Conservation (phyloP, 2,888 invertebrate genomes). For the Hydrotaea cyrtoneurina region DNA sequence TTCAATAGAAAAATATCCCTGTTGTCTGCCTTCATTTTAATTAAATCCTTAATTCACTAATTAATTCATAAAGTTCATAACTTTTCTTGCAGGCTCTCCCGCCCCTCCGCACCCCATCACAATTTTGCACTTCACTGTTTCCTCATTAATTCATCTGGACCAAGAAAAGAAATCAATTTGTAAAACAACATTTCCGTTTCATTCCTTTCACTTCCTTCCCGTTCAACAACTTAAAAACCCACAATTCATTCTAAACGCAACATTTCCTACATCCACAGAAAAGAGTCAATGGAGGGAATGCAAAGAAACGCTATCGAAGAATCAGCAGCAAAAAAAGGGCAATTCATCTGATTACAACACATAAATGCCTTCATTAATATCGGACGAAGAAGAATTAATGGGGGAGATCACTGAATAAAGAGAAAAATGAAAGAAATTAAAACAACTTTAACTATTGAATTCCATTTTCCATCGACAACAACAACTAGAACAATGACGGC, state of each 20-base stretch:
- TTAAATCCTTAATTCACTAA: slow-evolving; percentile 16
- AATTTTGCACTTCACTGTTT: not conserved
- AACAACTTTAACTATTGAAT: slow-evolving; percentile 13
- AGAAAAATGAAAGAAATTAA: slow-evolving; percentile 17
- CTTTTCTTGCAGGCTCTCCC: too few species aligned
- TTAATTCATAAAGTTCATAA: slow-evolving; percentile 30
- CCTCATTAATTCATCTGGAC: slow-evolving; percentile 13
- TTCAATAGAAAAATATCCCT: too few species aligned
- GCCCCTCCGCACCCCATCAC: not conserved
- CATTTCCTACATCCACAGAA: not conserved
- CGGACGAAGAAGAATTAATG: slow-evolving; percentile 4
- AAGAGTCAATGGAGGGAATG: not conserved
- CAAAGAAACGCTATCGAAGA: not conserved
- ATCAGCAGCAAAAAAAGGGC: slow-evolving; percentile 11
- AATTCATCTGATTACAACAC: slow-evolving; percentile 35
- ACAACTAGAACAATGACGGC: not conserved
- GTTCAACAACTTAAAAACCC: slow-evolving; percentile 1
- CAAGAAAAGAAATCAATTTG: slow-evolving; percentile 8
- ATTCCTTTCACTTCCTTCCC: slow-evolving; percentile 11
- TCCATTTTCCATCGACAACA: not conserved
- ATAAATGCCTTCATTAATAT: slow-evolving; percentile 39
- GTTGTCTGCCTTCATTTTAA: not conserved
- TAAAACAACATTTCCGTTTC: slow-evolving; percentile 8
- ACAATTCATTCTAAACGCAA: slow-evolving; percentile 30
- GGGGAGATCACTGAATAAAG: not conserved